Base-by-base conservation (phyloP, 2,888 invertebrate species). In the Pterostichus niger region DNA sequence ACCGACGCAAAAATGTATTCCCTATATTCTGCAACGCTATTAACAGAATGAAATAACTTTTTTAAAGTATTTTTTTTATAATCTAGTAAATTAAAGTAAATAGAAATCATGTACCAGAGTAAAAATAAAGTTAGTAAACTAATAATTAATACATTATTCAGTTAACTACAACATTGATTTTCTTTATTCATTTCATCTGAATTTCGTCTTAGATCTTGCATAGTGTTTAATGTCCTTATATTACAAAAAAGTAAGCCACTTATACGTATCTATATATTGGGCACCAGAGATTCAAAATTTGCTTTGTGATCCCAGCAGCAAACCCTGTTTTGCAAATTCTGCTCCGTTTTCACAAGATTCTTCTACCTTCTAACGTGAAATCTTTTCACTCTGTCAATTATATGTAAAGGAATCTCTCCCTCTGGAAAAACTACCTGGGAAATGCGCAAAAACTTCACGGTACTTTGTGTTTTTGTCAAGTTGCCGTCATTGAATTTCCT, bases 351-450 rank as follows among this genome's bases (percentile, higher is more conserved):
- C 44, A 40, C 40, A 13, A 15, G 59, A 59, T 40, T 40, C 61
- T 40, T 24, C 15, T 11, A 46, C 56, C 49, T 73, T 73, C 49
- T 46, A 56, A 46, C 59, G 9, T 35, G 35, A 31, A 78, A 78
- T 78, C 78, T 61, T 78, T 78, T 78, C 59, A 78, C 24, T 78
- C 59, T 59, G 59, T 78, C 59, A 78, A 59, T 78, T 78, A 77
- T 54, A 77, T 56, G 54, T 59, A 49, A 49, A 73, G 49, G 46
- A 35, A 73, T 73, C 73, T 73, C 35, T 59, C 59, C 40, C 56
- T n/a, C 11, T 59, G 77, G 73, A 73, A 46, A 68, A 73, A 44
- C 73, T 44, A 73, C 73, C 49, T 64, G 64, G 59, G 33, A 59
- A 35, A 64, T 35, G 64, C 35, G 35, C 64, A 64, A 35, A 64